Base-by-base conservation (phyloP, 2,797 vertebrate genomes). In the Potorous gilbertii region DNA sequence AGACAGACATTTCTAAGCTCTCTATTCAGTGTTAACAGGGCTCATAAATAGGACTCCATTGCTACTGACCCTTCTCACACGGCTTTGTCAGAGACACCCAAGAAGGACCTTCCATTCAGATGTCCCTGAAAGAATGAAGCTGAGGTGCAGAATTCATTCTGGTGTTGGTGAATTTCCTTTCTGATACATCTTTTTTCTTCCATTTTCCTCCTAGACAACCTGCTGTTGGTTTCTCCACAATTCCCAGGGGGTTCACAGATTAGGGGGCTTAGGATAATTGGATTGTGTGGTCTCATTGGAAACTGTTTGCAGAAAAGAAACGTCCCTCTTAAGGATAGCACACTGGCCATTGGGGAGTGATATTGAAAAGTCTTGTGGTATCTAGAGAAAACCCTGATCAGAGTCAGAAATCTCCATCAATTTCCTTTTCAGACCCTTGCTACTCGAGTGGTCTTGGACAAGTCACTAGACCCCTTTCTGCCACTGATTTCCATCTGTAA, bases 1-100 rank as follows among this genome's bases (percentile, higher is more conserved):
- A 96, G 95, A n/a, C 93, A 92, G 92, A 66, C 97, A 96, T 97
- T 40, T 28, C 98, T 96, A 95, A 97, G 97, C 97, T 98, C 96
- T 97, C 54, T 96, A 96, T 98, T 98, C 97, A 97, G 96, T 96
- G 96, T 97, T 97, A 98, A 98, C 96, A 91, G 97, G 95, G 95
- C 97, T 98, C 97, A 98, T 96, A 97, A 97, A 97, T 92, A 97
- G 94, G 96, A 90, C 91, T 98, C 52, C 96, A 97, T 54, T 59
- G n/a, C 95, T 97, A 96, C 93, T 96, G 97, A 97, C 96, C 96
- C 66, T 93, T 97, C 90, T 95, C 24, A 27, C 40, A n/a, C 29
- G 1, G 90, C 52, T 52, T 90, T 31, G 3, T 97, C 66, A 91
- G 96, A 96, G 74, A 57, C 12, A 6, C 94, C 96, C 93, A 97